Conservation (phyloP, 2,888 invertebrate genomes). For the Prenolepis imparis region DNA sequence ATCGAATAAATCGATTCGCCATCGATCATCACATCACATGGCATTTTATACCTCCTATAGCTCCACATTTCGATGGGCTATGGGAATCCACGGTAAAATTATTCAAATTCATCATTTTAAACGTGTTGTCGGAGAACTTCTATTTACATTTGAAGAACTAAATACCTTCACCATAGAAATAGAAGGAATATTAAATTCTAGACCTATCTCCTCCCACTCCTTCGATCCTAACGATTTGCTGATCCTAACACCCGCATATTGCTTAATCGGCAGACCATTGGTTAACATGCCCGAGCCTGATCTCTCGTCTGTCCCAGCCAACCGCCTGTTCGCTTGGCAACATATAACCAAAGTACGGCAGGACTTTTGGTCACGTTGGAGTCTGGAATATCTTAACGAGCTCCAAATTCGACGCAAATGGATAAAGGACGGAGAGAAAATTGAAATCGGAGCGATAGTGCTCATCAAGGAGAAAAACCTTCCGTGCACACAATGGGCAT, state of each 20-base stretch:
- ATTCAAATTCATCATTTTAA: constrained; percentile 77
- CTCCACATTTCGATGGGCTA: constrained; percentile 75
- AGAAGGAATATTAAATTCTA: constrained; percentile 67
- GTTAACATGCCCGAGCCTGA: constrained; percentile 63
- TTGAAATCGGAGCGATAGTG: neutral
- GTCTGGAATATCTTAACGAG: neutral
- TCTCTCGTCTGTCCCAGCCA: constrained; percentile 31
- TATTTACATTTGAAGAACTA: constrained; percentile 59
- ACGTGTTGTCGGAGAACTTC: constrained; percentile 66
- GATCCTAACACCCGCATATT: constrained; percentile 71
- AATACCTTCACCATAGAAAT: constrained; percentile 63
- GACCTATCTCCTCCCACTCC: constrained; percentile 63
- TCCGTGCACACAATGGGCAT: neutral
- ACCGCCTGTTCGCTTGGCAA: constrained; percentile 35
- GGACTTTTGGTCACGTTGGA: neutral
- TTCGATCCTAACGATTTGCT: constrained; percentile 64
- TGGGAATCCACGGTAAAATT: constrained; percentile 78
- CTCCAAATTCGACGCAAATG: neutral
- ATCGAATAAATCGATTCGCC: neutral
- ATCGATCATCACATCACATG: constrained; percentile 58
- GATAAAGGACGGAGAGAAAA: neutral
- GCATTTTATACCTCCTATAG: constrained; percentile 72
- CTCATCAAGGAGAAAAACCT: neutral
- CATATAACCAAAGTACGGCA: neutral
- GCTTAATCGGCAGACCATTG: constrained; percentile 68